These are phyloP conservation scores for Pelosia muscerda DNA, from an alignment of 2,888 invertebrate species.

Conservation along the genomic window DNA sequence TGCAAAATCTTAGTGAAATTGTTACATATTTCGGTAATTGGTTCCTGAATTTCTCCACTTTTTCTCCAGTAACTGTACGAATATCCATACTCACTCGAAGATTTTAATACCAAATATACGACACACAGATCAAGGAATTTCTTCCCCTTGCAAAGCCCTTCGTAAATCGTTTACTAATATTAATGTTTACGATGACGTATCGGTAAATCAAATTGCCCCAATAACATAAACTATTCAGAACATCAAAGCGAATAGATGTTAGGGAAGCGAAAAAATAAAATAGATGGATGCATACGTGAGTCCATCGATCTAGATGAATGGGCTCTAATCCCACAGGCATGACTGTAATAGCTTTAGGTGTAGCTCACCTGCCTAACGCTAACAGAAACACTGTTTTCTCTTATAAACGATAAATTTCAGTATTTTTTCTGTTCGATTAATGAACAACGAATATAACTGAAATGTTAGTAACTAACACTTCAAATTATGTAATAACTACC, in stretches of 20 bases:
- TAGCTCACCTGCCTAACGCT: conserved; percentile 34
- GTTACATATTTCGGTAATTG: not conserved
- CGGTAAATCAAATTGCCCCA: conserved; percentile 55
- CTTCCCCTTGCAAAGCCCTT: conserved; percentile 11
- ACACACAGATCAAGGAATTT: not conserved
- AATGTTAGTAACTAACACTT: too few relatives aligned
- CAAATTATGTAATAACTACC: too few relatives aligned
- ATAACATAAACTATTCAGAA: conserved; percentile 60
- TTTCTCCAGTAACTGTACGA: not conserved
- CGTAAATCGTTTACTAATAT: conserved; percentile 37
- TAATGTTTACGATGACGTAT: conserved; percentile 44
- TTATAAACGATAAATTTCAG: too few relatives aligned
- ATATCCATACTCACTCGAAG: not conserved
- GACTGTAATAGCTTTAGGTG: conserved; percentile 52
- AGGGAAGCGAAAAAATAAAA: conserved; percentile 56
- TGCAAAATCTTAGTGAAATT: too few relatives aligned
- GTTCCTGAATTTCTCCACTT: not conserved
- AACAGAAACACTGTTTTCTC: conserved; percentile 24
- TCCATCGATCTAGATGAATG: conserved; percentile 55
- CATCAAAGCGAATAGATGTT: conserved; percentile 59
- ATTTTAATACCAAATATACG: not conserved
- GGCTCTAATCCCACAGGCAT: conserved; percentile 51
- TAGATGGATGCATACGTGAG: conserved; percentile 57
- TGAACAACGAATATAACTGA: too few relatives aligned
- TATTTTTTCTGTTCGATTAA: too few relatives aligned